phyloP scores from a whole-genome alignment of 64 coral and sea anemone species.

The Pachyseris speciosa region DNA sequence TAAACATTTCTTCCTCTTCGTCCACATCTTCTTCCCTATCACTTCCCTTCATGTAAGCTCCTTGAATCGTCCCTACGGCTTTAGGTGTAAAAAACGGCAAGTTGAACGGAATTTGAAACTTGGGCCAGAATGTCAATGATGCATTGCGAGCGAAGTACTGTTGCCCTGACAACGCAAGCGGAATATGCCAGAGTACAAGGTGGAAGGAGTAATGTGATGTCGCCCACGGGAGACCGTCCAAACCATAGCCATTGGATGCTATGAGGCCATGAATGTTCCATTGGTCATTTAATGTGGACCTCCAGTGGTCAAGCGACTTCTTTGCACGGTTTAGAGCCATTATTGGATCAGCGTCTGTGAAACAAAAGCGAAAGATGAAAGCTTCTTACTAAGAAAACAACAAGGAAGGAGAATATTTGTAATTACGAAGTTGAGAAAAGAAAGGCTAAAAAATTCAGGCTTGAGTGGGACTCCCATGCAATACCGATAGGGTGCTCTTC shows the following conservation, averaged over 20 bases:
- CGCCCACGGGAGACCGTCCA: conserved; percentile 91
- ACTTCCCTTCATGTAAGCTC: conserved; percentile 9
- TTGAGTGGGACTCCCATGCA: too few species aligned
- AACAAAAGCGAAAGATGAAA: background rate
- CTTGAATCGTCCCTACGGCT: conserved; percentile 78
- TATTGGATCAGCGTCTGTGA: conserved; percentile 67
- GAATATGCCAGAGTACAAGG: conserved; percentile 92
- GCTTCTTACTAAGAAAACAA: too few species aligned
- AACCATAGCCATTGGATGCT: conserved; percentile 82
- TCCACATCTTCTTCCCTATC: conserved; percentile 23
- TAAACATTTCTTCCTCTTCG: conserved; percentile 92
- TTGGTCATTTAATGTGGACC: conserved; percentile 76
- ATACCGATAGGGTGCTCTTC: too few species aligned
- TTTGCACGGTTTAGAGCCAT: conserved; percentile 72
- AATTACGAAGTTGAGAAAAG: too few species aligned
- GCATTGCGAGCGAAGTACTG: conserved; percentile 81
- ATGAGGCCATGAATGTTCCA: conserved; percentile 95
- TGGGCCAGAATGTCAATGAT: conserved; percentile 86
- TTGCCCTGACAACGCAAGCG: conserved; percentile 83
- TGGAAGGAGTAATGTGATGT: conserved; percentile 86
- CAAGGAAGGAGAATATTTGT: too few species aligned
- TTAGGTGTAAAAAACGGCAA: conserved; percentile 90
- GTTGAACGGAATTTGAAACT: conserved; percentile 73
- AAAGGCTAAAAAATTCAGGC: too few species aligned
- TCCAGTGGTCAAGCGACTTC: conserved; percentile 91